Percentiles rank a stretch among this genome's conserved stretches.
Conservation (phyloP, 2,113 vertebrate species). For the Dipodomys ordii region DNA sequence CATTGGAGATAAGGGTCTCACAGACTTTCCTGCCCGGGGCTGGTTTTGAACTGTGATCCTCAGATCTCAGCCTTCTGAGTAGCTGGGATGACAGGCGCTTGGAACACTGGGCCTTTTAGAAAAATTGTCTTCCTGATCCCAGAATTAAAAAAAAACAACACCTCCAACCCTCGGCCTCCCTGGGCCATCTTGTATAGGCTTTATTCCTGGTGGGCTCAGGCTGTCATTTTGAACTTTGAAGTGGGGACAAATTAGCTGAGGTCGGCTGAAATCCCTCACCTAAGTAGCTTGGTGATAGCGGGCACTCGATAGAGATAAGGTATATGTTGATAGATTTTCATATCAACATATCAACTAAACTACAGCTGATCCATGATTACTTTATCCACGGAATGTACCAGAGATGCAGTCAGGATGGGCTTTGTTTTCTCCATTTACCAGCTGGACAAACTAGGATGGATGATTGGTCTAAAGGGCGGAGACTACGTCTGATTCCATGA, state of each 20-base stretch:
- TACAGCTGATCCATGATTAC: no score
- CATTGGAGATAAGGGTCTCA: neutral
- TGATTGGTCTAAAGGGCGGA: neutral
- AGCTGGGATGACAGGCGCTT: neutral
- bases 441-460: neutral
- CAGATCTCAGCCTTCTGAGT: neutral
- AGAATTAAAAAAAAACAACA: neutral
- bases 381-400: neutral
- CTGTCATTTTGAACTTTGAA: neutral
- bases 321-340: neutral
- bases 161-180: fast-evolving
- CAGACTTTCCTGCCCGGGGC: no score
- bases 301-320: neutral
- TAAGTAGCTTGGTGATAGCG: neutral
- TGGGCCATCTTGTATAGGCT: neutral
- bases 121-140: neutral
- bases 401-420: neutral
- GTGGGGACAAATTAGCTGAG: neutral
- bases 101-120: neutral
- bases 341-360: no score
- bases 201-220: neutral
- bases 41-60: neutral
- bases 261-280: neutral
- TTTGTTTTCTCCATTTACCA: neutral
- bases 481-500: neutral